phyloP scores from a whole-genome alignment of 2,888 invertebrate species.

The Creontiades dilutus region DNA sequence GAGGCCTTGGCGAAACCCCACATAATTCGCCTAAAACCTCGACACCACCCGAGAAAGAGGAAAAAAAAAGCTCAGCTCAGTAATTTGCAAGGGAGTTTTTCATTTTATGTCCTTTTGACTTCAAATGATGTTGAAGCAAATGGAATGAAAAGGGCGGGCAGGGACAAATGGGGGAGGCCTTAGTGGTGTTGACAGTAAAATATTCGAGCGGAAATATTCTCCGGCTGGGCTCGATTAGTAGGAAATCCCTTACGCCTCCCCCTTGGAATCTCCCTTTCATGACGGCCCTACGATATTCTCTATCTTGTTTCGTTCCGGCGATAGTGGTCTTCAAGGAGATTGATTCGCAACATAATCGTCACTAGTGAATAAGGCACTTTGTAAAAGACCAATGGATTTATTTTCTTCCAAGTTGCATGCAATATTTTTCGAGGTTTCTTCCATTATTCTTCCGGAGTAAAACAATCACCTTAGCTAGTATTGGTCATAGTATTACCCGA shows the following conservation, averaged over 20 bases:
- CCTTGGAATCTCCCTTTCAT: background rate
- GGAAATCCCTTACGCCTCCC: background rate
- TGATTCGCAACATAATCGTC: too few species aligned
- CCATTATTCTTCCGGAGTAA: too few species aligned
- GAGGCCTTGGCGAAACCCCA: too few species aligned
- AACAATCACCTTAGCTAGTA: too few species aligned
- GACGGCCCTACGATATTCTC: background rate
- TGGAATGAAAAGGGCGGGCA: constrained; percentile 6
- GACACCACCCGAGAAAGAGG: background rate
- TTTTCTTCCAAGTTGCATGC: too few species aligned
- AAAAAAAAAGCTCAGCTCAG: background rate
- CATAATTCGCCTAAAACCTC: constrained; percentile 2
- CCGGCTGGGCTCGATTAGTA: background rate
- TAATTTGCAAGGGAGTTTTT: background rate
- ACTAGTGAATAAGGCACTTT: too few species aligned
- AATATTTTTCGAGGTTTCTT: too few species aligned
- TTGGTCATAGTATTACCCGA: too few species aligned
- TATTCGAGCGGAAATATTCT: background rate
- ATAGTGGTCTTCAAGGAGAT: background rate
- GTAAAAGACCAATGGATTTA: too few species aligned
- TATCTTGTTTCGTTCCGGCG: background rate
- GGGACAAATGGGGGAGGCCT: constrained; percentile 5
- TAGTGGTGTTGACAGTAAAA: constrained; percentile 14
- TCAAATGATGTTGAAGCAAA: constrained; percentile 10
- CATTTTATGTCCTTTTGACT: constrained; percentile 16